Base-by-base conservation (phyloP, 2,888 invertebrate genomes). In the Philereme vetulata region DNA sequence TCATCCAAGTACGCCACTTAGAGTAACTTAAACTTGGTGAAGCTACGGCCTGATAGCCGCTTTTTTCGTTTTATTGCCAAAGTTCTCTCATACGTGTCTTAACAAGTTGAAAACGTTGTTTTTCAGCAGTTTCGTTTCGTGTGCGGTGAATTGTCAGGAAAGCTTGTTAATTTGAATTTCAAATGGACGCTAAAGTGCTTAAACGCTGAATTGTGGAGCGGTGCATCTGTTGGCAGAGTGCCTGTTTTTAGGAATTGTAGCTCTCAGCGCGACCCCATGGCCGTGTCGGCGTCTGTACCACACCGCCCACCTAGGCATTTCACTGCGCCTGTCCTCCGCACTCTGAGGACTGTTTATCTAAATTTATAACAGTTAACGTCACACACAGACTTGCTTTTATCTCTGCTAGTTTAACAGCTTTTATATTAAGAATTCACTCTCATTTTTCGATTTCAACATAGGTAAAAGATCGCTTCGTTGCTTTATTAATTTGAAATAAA, bases 61-160 rank as follows among this genome's bases (percentile, higher is more conserved):
- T 84, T 84, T 84, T 85, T 86, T 82, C 80, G 72, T 86, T 88
- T 90, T 89, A 90, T 90, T 90, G 85, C 82, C 68, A 84, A 90
- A 90, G 83, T 89, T 90, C 79, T 78, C 80, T 80, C 84, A 87
- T 87, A 87, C 86, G 86, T 87, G 86, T 81, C 80, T 81, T 77
- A 77, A 75, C 78, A 81, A 84, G 73, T 81, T 80, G 71, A 78
- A 76, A 79, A 76, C 74, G 78, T 76, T 78, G 73, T 80, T 81
- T 78, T 80, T 78, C 72, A 76, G 75, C 65, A 64, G 72, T 72
- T 66, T 68, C 38, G 21, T 58, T 55, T 55, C 46, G 51, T 61
- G 59, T 51, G 48, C 56, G 50, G 46, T 55, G 63, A 65, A 62
- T 58, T 66, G 67, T 68, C 56, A 64, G 56, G 65, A 55, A 65